Evolutionary conservation across 1,140 invertebrate genomes (phyloP).

Genomic region (Pectinophora gossypiella): DNA sequence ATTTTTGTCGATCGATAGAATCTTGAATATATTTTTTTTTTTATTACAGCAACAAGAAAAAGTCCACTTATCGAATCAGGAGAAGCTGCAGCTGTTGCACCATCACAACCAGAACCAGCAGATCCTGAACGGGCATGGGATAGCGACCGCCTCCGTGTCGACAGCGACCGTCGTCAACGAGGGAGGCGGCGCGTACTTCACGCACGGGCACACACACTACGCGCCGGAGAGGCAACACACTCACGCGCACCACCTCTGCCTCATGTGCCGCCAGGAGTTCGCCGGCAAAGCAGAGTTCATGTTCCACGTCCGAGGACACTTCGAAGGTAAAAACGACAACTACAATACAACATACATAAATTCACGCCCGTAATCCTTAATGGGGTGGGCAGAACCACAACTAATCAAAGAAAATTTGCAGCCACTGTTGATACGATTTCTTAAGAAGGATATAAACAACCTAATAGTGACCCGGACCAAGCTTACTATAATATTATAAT

Average conservation of each 20-base stretch:
- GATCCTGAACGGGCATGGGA: constrained; percentile 64
- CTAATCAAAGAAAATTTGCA: too few species aligned
- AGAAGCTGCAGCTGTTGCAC: constrained; percentile 69
- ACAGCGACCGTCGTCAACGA: constrained; percentile 64
- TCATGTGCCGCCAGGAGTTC: constrained; percentile 81
- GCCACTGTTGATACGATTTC: too few species aligned
- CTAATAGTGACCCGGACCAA: too few species aligned
- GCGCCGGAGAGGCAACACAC: constrained; percentile 63
- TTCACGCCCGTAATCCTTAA: too few species aligned
- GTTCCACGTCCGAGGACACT: constrained; percentile 82
- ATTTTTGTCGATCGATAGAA: background rate
- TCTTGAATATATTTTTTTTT: constrained; percentile 1
- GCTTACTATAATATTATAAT: too few species aligned
- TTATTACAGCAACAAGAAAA: constrained; percentile 61
- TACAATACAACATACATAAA: too few species aligned
- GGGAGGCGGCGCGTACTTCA: constrained; percentile 53
- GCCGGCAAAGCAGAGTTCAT: constrained; percentile 81
- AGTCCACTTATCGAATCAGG: constrained; percentile 68
- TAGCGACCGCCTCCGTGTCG: constrained; percentile 58
- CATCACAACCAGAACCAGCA: constrained; percentile 76
- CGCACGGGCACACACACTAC: constrained; percentile 70
- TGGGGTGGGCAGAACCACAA: too few species aligned
- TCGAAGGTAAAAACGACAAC: too few species aligned
- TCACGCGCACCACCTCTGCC: constrained; percentile 77
- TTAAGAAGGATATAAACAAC: too few species aligned